Evolutionary conservation across 2,888 invertebrate genomes (phyloP).

Genomic region (Acleris cristana): DNA sequence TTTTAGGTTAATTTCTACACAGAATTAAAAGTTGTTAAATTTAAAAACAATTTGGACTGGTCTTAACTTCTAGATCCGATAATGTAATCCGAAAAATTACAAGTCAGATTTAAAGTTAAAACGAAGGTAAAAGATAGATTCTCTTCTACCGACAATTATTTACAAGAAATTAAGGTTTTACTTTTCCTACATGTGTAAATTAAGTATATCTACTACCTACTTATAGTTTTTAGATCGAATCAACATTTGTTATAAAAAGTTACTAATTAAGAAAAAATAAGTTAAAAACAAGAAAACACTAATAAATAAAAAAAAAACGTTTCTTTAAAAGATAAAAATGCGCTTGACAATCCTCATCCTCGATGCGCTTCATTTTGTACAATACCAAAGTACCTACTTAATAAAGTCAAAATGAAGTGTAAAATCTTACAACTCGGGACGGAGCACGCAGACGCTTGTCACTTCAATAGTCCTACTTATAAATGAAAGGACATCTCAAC

Average conservation of each 20-base stretch:
- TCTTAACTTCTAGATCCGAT: no score
- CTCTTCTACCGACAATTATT: no score
- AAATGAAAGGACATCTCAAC: slow-evolving; percentile 45
- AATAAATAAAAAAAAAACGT: background rate
- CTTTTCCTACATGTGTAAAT: no score
- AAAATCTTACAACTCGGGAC: slow-evolving; percentile 1
- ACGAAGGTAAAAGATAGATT: background rate
- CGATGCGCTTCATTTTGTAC: background rate
- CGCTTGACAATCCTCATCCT: no score
- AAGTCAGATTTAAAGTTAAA: background rate
- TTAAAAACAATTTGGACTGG: no score
- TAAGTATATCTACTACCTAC: no score
- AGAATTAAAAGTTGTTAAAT: no score
- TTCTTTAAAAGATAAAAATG: slow-evolving; percentile 35
- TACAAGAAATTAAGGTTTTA: no score
- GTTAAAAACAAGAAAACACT: background rate
- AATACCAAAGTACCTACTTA: background rate
- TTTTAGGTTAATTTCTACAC: no score
- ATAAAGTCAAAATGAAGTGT: background rate
- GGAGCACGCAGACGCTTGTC: slow-evolving; percentile 5
- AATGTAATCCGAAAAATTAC: no score
- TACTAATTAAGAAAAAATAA: background rate
- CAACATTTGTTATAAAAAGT: background rate
- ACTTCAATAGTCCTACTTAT: slow-evolving; percentile 20
- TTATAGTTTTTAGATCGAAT: no score